A percentile compares a stretch with the other conserved stretches of the same genome.
Evolutionary conservation across 2,888 invertebrate genomes (phyloP).

Genomic region (Liopterus haemorrhoidalis): DNA sequence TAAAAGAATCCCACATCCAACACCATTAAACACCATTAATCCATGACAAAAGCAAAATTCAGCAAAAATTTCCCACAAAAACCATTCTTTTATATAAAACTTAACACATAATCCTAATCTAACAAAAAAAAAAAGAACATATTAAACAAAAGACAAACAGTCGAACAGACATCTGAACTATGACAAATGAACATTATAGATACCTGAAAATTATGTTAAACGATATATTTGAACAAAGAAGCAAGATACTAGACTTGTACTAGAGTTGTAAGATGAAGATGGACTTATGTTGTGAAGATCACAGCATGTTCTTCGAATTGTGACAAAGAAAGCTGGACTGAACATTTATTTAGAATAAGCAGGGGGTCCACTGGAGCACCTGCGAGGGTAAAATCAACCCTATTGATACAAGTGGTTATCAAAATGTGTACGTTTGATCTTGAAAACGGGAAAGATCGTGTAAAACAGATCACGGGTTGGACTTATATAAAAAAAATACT

Average conservation of each 20-base stretch:
- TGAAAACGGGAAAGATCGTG: no score
- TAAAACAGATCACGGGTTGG: no score
- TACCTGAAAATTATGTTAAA: constrained; percentile 23
- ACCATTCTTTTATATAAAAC: no score
- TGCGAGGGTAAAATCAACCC: constrained; percentile 17
- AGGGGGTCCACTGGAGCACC: constrained; percentile 19
- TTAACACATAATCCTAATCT: no score
- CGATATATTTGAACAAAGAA: constrained; percentile 21
- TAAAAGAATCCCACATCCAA: no score
- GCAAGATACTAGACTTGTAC: constrained; percentile 10
- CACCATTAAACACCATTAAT: no score
- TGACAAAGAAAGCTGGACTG: constrained; percentile 22
- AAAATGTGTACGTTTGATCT: no score
- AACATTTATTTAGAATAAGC: constrained; percentile 23
- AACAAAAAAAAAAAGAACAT: constrained; percentile 9
- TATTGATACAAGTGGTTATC: no score
- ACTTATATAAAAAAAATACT: no score
- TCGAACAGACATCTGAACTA: constrained; percentile 14
- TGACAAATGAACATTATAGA: constrained; percentile 22
- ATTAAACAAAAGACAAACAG: constrained; percentile 21
- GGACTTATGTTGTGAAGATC: constrained; percentile 15
- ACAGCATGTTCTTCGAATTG: constrained; percentile 21
- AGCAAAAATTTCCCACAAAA: no score
- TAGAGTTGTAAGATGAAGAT: constrained; percentile 7
- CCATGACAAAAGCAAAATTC: no score